Conservation (phyloP, 2,113 vertebrate species). For the Nestor notabilis region DNA sequence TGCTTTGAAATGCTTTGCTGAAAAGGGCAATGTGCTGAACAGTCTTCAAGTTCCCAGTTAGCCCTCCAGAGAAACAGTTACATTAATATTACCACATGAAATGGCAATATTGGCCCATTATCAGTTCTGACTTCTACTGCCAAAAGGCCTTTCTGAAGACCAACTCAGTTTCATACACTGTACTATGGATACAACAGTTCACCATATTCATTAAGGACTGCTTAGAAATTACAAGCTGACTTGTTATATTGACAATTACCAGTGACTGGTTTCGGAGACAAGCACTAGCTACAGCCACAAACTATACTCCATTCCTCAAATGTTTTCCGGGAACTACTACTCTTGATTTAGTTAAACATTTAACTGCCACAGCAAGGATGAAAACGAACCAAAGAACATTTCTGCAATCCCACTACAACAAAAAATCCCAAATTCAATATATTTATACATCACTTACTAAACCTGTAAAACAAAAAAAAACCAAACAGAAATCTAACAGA, state of each 20-base stretch:
- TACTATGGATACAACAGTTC: background rate
- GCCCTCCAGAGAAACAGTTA: background rate
- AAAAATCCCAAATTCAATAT: background rate
- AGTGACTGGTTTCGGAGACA: background rate
- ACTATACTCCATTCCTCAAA: background rate
- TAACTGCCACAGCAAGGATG: background rate
- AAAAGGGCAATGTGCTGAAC: background rate
- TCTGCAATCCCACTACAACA: background rate
- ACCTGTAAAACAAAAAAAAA: background rate
- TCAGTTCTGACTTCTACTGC: background rate
- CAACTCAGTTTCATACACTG: fast-evolving
- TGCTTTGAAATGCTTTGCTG: background rate
- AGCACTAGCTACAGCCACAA: background rate
- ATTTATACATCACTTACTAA: background rate
- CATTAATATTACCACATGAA: background rate
- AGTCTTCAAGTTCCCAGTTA: background rate
- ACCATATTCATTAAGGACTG: background rate
- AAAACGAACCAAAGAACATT: background rate
- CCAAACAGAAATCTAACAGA: background rate
- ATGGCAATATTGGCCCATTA: background rate
- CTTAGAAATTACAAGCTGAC: background rate
- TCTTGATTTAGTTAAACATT: constrained; percentile 11
- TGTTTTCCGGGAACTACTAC: background rate
- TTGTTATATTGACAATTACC: no score
- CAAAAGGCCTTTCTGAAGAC: background rate